Evolutionary conservation across 2,888 invertebrate species (phyloP).

Genomic region (Acleris laterana): DNA sequence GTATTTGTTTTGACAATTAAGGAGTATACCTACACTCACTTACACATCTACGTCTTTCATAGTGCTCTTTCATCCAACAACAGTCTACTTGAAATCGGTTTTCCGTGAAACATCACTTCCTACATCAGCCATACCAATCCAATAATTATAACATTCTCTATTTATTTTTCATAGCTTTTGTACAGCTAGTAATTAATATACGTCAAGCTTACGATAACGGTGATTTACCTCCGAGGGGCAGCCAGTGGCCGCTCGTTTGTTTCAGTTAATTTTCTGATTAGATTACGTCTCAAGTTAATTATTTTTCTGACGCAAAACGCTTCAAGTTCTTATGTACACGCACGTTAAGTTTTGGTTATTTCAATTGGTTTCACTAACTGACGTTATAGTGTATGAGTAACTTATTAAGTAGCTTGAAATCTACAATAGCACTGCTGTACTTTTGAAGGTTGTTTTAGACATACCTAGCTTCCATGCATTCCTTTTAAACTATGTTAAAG

Average conservation of each 20-base stretch:
- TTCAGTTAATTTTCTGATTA: constrained; percentile 36
- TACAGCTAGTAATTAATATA: constrained; percentile 31
- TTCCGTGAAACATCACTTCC: not conserved
- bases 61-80: too few relatives aligned
- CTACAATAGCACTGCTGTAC: not conserved
- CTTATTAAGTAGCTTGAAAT: too few relatives aligned
- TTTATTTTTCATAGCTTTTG: constrained; percentile 23
- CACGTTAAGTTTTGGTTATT: not conserved
- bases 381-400: too few relatives aligned
- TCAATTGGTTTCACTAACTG: not conserved
- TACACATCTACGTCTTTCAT: too few relatives aligned
- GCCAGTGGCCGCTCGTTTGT: constrained; percentile 32
- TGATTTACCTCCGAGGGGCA: constrained; percentile 23
- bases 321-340: constrained; percentile 9
- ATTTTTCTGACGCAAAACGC: constrained; percentile 16
- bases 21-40: too few relatives aligned
- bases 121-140: not conserved
- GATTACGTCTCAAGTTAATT: constrained; percentile 32
- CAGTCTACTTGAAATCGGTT: too few relatives aligned
- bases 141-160: constrained; percentile 32
- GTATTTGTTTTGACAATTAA: too few relatives aligned
- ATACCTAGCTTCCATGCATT: constrained; percentile 23
- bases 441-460: constrained; percentile 10
- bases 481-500: constrained; percentile 30
- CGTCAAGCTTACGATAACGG: constrained; percentile 25